phyloP scores from a whole-genome alignment of 2,113 vertebrate species.

The Calidris pugnax region DNA sequence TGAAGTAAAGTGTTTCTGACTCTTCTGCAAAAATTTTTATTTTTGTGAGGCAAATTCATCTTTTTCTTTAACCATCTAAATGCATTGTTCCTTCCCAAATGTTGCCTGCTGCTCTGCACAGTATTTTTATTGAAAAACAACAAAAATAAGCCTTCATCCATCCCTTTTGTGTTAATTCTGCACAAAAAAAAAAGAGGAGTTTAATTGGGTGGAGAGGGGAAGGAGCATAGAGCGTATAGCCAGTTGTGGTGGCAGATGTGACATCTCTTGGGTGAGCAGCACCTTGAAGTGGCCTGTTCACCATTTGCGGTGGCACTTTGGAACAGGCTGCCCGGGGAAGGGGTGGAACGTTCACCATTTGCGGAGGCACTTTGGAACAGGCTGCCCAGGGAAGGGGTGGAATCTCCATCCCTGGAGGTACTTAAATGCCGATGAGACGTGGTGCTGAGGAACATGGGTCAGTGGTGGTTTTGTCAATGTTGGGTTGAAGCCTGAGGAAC shows the following conservation, averaged over 20 bases:
- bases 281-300: background rate
- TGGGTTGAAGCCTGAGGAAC: too few relatives aligned
- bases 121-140: background rate
- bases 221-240: background rate
- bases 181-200: background rate
- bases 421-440: too few relatives aligned
- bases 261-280: background rate
- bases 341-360: too few relatives aligned
- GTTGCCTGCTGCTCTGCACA: background rate
- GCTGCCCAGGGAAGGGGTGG: too few relatives aligned
- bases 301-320: background rate
- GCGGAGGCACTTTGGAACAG: background rate
- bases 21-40: background rate
- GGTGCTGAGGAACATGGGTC: too few relatives aligned
- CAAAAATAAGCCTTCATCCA: background rate
- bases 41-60: background rate
- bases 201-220: background rate
- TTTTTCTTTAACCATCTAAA: background rate
- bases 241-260: background rate
- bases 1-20: constrained; percentile 2
- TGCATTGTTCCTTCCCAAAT: background rate
- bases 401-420: too few relatives aligned
- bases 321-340: too few relatives aligned
- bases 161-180: background rate
- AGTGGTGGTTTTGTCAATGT: too few relatives aligned